Evolutionary conservation across 2,113 vertebrate genomes (phyloP).

Genomic region (Ptilonorhynchus violaceus): DNA sequence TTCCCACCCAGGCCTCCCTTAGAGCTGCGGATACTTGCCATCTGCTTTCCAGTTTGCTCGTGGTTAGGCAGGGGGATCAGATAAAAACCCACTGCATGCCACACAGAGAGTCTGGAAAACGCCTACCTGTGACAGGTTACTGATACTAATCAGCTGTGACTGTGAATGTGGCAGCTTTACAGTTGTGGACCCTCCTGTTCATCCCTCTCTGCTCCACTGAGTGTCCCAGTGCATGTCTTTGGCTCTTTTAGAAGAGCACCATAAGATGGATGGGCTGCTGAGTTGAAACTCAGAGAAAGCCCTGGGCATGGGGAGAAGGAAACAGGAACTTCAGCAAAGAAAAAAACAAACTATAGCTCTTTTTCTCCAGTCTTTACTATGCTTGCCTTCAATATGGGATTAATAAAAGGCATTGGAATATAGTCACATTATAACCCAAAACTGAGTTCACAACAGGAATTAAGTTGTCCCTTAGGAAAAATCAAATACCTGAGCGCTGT

Average conservation of each 20-base stretch:
- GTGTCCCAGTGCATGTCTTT: rapidly evolving
- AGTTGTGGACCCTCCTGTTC: rapidly evolving
- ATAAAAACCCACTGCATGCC: background rate
- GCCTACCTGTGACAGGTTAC: background rate
- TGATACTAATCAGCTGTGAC: background rate
- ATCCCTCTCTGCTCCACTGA: background rate
- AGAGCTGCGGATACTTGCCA: background rate
- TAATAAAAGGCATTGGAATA: background rate
- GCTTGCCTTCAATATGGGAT: background rate
- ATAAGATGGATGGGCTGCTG: background rate
- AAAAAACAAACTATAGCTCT: background rate
- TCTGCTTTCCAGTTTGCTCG: background rate
- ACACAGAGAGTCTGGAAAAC: background rate
- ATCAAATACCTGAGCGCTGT: background rate
- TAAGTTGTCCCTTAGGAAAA: background rate
- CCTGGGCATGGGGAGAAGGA: background rate
- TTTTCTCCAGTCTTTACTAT: background rate
- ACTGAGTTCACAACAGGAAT: background rate
- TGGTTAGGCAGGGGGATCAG: background rate
- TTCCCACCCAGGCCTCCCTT: background rate
- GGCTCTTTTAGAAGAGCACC: background rate
- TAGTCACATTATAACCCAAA: background rate
- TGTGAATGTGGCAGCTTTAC: background rate
- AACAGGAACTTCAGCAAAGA: background rate
- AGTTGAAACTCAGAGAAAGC: background rate